Conservation (phyloP, 2,888 invertebrate genomes). For the Apamea epomidion region DNA sequence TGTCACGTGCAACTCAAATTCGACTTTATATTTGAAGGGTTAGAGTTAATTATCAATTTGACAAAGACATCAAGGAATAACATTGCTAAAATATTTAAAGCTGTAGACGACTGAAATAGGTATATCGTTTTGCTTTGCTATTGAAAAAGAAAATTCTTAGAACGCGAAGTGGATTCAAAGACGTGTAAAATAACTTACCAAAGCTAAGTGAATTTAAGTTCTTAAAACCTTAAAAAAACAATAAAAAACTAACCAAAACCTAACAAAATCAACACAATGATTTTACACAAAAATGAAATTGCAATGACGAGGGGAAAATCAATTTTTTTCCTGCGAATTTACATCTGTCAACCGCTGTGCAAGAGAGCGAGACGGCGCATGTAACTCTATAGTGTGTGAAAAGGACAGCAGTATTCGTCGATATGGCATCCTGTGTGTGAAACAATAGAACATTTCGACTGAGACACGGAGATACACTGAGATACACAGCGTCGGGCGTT, state of each 20-base stretch:
- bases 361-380: constrained; percentile 59
- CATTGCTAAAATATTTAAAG: constrained; percentile 82
- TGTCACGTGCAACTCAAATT: constrained; percentile 67
- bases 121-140: constrained; percentile 72
- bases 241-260: neutral
- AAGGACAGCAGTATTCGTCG: constrained; percentile 68
- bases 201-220: constrained; percentile 4
- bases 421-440: constrained; percentile 72
- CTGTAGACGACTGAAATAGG: constrained; percentile 78
- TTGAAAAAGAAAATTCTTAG: constrained; percentile 65
- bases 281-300: constrained; percentile 53
- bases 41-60: constrained; percentile 71
- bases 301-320: constrained; percentile 59
- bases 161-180: constrained; percentile 69
- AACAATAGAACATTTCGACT: constrained; percentile 66
- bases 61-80: constrained; percentile 74
- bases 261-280: constrained; percentile 36
- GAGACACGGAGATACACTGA: constrained; percentile 63
- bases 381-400: constrained; percentile 60
- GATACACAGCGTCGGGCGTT: constrained; percentile 69
- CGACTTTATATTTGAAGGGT: constrained; percentile 54
- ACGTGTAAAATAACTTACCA: constrained; percentile 2
- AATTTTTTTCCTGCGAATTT: constrained; percentile 70
- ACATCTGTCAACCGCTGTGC: constrained; percentile 70
- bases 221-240: constrained; percentile 30